Conservation (phyloP, 2,797 vertebrate species). For the Platyrinchus mystaceus region DNA sequence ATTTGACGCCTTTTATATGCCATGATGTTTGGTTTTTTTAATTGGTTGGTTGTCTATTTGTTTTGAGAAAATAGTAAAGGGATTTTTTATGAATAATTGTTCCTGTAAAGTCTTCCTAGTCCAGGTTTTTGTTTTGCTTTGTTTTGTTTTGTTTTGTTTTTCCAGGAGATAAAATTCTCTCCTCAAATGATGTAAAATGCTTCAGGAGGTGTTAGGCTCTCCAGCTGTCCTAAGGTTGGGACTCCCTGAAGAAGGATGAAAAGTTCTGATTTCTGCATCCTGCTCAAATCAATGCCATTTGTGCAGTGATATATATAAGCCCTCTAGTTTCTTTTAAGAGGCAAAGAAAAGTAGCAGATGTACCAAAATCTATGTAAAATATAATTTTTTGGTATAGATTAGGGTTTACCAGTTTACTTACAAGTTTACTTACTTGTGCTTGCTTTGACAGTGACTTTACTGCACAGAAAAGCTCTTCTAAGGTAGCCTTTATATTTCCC, state of each 20-base stretch:
- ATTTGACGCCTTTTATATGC: neutral
- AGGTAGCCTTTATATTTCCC: neutral
- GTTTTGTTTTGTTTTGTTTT: neutral
- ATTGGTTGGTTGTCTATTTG: neutral
- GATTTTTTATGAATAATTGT: neutral
- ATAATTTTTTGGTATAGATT: neutral
- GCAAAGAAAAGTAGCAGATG: neutral
- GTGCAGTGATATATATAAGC: neutral
- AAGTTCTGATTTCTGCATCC: neutral
- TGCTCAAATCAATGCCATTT: neutral
- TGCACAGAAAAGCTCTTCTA: neutral
- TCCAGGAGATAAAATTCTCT: neutral
- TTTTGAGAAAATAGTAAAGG: neutral
- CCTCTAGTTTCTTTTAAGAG: neutral
- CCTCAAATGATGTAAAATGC: neutral
- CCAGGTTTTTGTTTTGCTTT: no score
- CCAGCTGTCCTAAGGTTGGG: neutral
- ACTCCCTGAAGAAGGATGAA: neutral
- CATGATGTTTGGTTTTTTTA: no score
- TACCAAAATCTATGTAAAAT: neutral
- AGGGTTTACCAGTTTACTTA: neutral
- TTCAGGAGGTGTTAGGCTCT: neutral
- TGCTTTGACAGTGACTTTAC: neutral
- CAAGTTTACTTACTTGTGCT: fast-evolving
- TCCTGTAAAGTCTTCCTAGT: neutral